Evolutionary conservation across 2,113 vertebrate genomes (phyloP).

Genomic region (Lamprotornis superbus): DNA sequence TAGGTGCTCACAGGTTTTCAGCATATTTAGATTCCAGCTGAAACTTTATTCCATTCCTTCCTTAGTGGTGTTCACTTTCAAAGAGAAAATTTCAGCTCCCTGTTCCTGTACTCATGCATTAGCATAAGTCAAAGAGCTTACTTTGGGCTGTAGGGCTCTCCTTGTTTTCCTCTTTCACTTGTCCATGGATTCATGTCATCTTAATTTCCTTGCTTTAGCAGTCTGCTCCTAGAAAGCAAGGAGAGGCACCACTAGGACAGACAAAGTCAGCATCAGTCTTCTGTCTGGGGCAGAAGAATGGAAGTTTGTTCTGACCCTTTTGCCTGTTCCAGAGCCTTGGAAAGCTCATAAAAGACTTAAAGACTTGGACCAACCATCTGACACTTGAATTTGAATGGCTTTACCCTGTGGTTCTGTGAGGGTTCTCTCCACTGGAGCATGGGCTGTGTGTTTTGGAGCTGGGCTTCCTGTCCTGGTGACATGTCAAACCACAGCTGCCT

Average conservation of each 20-base stretch:
- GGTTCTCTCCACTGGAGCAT: neutral
- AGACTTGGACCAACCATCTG: neutral
- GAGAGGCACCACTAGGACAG: neutral
- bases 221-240: neutral
- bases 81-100: neutral
- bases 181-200: neutral
- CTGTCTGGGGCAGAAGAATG: neutral
- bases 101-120: neutral
- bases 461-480: neutral
- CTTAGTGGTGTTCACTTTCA: neutral
- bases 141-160: neutral
- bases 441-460: neutral
- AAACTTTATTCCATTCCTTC: neutral
- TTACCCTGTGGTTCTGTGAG: neutral
- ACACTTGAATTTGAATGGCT: neutral
- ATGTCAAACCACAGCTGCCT: neutral
- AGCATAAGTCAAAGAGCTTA: neutral
- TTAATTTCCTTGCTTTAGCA: neutral
- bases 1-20: neutral
- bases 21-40: neutral
- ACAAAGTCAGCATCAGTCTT: neutral
- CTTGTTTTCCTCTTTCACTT: neutral
- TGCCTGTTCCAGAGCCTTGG: neutral
- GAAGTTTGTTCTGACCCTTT: neutral
- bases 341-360: neutral